Base-by-base conservation (phyloP, 2,113 vertebrate genomes). In the Muntiacus reevesi region DNA sequence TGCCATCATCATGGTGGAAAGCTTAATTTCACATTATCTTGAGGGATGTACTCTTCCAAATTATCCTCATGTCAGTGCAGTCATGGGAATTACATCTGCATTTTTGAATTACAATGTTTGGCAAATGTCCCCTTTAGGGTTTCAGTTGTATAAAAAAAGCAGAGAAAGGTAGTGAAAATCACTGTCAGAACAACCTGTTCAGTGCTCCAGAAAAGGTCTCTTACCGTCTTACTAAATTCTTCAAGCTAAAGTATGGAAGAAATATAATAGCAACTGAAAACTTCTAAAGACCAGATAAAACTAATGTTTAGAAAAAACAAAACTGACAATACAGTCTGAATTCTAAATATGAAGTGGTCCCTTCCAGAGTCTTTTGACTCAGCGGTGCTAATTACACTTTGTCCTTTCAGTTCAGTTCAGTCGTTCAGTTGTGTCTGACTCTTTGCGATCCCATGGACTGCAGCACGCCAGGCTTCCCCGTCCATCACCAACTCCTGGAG, bases 11-110 rank as follows among this genome's bases (percentile, higher is more conserved):
- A 47, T 36, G 27, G 55, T 71, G 85, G 76, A 82, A 33, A 67
- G 67, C 95, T 95, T 89, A 92, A 97, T 97, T 97, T 83, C n/a
- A 83, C 55, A 85, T 55, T 64, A 55, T 92, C 57, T 45, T 64
- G 17, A 83, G 28, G 60, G 60, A 87, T 62, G 11, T 59, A 79
- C 43, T 93, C 40, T 94, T 86, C 16, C 47, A 86, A 96, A 82
- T 84, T 52, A 25, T 85, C 17, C 47, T 92, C 16, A 36, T 94
- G 30, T 88, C 36, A 91, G 23, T 78, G 6, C 15, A 93, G 59
- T 45, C 67, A 86, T 83, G 71, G 76, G 50, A 95, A 86, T 94
- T 86, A 17, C 15, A 78, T 57, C 82, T 92, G 71, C 25, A 96
- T 74, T 93, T 97, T 45, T 91, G 60, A 95, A 94, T 95, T 86